Base-by-base conservation (phyloP, 2,113 vertebrate genomes). In the Saguinus imperator region DNA sequence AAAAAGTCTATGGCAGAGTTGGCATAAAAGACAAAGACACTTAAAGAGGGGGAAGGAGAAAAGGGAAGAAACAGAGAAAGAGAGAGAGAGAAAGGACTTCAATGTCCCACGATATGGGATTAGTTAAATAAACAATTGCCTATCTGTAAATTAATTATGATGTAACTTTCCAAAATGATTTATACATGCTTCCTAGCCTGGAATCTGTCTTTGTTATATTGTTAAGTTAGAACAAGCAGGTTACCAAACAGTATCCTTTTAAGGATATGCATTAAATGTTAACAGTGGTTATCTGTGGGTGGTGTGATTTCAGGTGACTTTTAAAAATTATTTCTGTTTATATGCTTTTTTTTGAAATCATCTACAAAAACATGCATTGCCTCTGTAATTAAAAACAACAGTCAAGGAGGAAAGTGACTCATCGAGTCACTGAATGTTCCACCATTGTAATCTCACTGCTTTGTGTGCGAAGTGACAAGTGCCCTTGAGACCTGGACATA, bases 281-380 rank as follows among this genome's bases (percentile, higher is more conserved):
- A 97, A 81, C 87, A 64, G 92, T 92, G 96, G 87, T 95, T 96
- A 94, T 94, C 64, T 93, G 94, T 98, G 92, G 94, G 81, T 93
- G 94, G 92, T 98, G 90, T 96, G 96, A 96, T 95, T 97, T 95
- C 76, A 77, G 97, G 87, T 98, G 95, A 97, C 96, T 97, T 97
- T 97, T 92, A 92, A 97, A 97, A 95, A 77, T 95, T 97, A 96
- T 97, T 98, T 97, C 97, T 97, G 87, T 89, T 97, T 96, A 27
- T 85, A 61, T 82, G 94, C 77, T 76, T 87, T 94, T 92, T 92
- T 94, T 50, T 0, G 5, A 87, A 97, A 82, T 92, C 66, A 85
- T 88, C 87, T 93, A 94, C 94, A 94, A 95, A 94, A 92, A 85
- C 81, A 95, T 10, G 80, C 76, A 32, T 80, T 91, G n/a, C 76